These are phyloP conservation scores for Lasioglossum lativentre DNA, from an alignment of 2,888 invertebrate species.

Conservation along the genomic window DNA sequence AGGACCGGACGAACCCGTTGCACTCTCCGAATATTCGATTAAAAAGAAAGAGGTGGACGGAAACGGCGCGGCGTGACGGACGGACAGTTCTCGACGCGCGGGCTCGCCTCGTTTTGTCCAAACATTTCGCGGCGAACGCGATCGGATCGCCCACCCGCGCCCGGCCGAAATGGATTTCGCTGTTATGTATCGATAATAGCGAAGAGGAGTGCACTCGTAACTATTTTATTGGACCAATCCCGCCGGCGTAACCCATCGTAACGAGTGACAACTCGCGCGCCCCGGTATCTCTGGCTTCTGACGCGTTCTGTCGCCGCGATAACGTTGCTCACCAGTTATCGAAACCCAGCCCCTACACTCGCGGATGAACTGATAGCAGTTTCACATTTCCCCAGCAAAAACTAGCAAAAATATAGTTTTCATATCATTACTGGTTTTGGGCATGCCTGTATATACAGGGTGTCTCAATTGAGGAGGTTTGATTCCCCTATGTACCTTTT, in stretches of 20 bases:
- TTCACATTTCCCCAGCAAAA: background rate
- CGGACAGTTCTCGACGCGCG: background rate
- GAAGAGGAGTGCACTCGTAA: conserved; percentile 31
- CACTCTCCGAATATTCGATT: conserved; percentile 6
- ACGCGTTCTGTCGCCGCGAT: conserved; percentile 50
- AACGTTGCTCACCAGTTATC: conserved; percentile 41
- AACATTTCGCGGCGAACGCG: conserved; percentile 11
- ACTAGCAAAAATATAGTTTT: too few relatives aligned
- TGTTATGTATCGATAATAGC: conserved; percentile 61
- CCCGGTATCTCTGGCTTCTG: conserved; percentile 32
- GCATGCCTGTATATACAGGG: too few relatives aligned
- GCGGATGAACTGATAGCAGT: background rate
- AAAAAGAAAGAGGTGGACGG: background rate
- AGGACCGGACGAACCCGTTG: background rate
- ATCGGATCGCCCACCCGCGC: background rate
- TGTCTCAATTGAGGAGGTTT: too few relatives aligned
- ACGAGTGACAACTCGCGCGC: conserved; percentile 49
- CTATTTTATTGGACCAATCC: conserved; percentile 66
- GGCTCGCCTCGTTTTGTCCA: conserved; percentile 19
- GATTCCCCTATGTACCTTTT: too few relatives aligned
- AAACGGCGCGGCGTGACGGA: conserved; percentile 2
- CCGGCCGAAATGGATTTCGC: conserved; percentile 45
- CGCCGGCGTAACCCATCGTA: conserved; percentile 46
- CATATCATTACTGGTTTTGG: too few relatives aligned
- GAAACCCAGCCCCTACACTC: conserved; percentile 2